Conservation (phyloP, 2,888 invertebrate genomes). For the Dione juno region DNA sequence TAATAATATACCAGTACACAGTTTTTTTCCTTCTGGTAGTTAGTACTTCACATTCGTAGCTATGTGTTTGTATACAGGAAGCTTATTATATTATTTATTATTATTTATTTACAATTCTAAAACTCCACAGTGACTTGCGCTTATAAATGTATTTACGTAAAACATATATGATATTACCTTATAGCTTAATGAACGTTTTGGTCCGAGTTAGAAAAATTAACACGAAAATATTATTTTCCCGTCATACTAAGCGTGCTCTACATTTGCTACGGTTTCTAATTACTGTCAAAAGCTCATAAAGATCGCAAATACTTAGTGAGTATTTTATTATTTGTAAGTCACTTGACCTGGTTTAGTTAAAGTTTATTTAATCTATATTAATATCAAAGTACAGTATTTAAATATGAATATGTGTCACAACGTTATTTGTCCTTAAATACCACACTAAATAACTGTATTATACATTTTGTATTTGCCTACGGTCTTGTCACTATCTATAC, state of each 20-base stretch:
- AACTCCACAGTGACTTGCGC: slow-evolving; percentile 1
- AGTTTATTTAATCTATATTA: not conserved
- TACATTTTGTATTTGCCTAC: too few species aligned
- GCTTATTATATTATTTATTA: not conserved
- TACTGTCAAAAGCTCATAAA: slow-evolving; percentile 8
- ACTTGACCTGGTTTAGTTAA: not conserved
- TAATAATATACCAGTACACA: too few species aligned
- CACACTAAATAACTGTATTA: not conserved
- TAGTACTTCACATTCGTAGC: too few species aligned
- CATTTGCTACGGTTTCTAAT: not conserved
- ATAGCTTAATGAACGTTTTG: not conserved
- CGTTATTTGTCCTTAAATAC: not conserved
- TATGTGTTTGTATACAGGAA: not conserved
- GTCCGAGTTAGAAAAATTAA: not conserved
- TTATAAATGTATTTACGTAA: not conserved
- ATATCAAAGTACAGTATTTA: not conserved
- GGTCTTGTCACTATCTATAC: too few species aligned
- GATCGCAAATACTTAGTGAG: not conserved
- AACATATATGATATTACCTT: not conserved
- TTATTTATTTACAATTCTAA: slow-evolving; percentile 4
- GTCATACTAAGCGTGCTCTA: not conserved
- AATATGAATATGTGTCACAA: not conserved
- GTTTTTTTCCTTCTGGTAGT: too few species aligned
- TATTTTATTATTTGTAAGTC: not conserved
- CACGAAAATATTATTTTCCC: not conserved